Percentiles rank a stretch among this genome's conserved stretches.
Conservation (phyloP, 1,140 invertebrate species). For the Lepidostoma basale region DNA sequence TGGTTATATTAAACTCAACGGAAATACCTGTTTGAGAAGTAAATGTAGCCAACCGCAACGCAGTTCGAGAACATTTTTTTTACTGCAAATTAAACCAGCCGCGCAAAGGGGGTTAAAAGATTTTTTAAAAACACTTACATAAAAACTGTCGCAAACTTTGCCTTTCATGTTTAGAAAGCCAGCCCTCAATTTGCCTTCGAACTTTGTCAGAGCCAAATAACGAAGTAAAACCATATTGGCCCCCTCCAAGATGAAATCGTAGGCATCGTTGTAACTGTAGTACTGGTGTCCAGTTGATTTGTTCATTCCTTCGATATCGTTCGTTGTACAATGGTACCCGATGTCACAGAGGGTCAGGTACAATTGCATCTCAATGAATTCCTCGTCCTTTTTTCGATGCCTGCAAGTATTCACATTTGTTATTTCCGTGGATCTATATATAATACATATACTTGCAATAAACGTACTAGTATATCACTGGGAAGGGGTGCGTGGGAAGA, state of each 20-base stretch:
- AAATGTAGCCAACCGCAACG: no score
- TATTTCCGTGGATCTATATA: no score
- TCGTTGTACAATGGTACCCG: constrained; percentile 59
- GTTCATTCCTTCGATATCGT: neutral
- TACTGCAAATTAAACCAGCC: no score
- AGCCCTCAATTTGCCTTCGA: constrained; percentile 61
- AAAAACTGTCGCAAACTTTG: constrained; percentile 62
- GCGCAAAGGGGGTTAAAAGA: no score
- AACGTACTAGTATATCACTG: no score
- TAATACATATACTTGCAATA: no score
- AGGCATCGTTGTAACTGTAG: constrained; percentile 51
- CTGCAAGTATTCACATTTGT: constrained; percentile 46
- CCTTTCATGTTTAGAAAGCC: constrained; percentile 64
- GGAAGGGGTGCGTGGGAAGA: no score
- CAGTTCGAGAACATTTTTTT: no score
- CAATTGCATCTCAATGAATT: constrained; percentile 55
- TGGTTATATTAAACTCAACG: no score
- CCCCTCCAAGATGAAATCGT: constrained; percentile 64
- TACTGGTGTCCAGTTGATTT: neutral
- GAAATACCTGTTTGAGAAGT: no score
- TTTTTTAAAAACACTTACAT: constrained; percentile 58
- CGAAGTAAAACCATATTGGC: constrained; percentile 65
- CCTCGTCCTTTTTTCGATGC: constrained; percentile 52
- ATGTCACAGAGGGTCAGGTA: constrained; percentile 58
- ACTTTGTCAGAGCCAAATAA: constrained; percentile 63